phyloP scores from a whole-genome alignment of 2,888 invertebrate genomes.

The Diloba caeruleocephala region DNA sequence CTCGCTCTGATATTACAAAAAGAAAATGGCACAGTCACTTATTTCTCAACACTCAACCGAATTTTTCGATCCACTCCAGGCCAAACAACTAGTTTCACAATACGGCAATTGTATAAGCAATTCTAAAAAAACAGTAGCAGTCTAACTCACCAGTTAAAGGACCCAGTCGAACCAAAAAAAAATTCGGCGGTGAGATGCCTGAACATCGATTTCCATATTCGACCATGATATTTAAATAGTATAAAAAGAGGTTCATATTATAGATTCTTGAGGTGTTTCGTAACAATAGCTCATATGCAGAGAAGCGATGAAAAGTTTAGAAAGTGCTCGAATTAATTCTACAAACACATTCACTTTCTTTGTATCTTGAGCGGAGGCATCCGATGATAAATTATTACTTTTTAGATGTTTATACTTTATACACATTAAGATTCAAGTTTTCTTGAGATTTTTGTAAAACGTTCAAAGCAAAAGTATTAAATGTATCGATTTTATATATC shows the following conservation, averaged over 20 bases:
- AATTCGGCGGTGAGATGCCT: too few species aligned
- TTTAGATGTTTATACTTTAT: slow-evolving; percentile 37
- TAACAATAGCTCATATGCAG: slow-evolving; percentile 48
- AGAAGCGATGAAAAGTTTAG: slow-evolving; percentile 44
- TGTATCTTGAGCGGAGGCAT: slow-evolving; percentile 24
- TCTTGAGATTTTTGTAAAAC: slow-evolving; percentile 20
- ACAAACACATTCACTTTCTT: slow-evolving; percentile 54
- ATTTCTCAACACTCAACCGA: too few species aligned
- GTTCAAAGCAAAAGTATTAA: too few species aligned
- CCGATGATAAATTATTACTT: slow-evolving; percentile 25
- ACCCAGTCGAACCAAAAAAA: too few species aligned
- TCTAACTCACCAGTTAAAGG: too few species aligned
- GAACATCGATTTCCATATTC: slow-evolving; percentile 4
- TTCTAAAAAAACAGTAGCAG: too few species aligned
- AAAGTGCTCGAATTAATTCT: slow-evolving; percentile 52
- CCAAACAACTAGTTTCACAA: too few species aligned
- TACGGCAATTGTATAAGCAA: too few species aligned
- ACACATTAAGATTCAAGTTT: slow-evolving; percentile 28
- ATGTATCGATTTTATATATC: too few species aligned
- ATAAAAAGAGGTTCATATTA: slow-evolving; percentile 12
- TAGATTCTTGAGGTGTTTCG: slow-evolving; percentile 31
- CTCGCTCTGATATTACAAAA: too few species aligned
- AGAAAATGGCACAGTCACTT: too few species aligned
- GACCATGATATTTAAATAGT: neutral
- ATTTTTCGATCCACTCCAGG: too few species aligned